Evolutionary conservation across 2,888 invertebrate species (phyloP), one percentile per base, ranked within the genome.

Genomic region (Clusia tigrina): DNA sequence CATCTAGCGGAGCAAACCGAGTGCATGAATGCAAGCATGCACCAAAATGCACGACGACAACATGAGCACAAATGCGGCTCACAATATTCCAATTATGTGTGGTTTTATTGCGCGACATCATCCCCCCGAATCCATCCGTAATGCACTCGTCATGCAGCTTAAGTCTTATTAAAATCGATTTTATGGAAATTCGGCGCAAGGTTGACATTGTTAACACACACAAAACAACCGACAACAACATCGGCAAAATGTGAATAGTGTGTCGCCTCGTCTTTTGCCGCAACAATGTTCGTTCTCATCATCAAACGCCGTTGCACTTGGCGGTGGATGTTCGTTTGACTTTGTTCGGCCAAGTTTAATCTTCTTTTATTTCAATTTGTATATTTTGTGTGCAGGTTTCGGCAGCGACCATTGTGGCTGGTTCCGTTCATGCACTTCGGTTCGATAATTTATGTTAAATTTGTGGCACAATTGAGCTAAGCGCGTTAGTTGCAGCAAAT

Each of bases 181-280:
- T 48, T 48, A 48, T 48, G 48, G 48, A 48, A 48, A 48, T 48
- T 48, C 48, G 48, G 48, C 48, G 48, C 48, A 48, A 48, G 48
- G 48, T 48, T 48, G 48, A 48, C 48, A 48, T 20, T 48, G 18
- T 18, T 22, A 48, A 20, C 42, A 42, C n/a, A 32, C 32, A n/a
- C n/a, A n/a, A n/a, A n/a, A n/a, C n/a, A n/a, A n/a, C n/a, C n/a
- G n/a, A 32, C 32, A 32, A 32, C 6, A 6, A 9, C 32, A 32
- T 32, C 32, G 32, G 32, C 32, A 9, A 12, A n/a, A 9, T 32
- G 32, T 32, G 6, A 12, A 6, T 32, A 12, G 32, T 32, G 32
- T 32, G 32, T 32, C 12, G 32, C 32, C 32, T 9, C 6, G 6
- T 9, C 12, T 32, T 32, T 6, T 6, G 6, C 12, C 6, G 32